A percentile compares a stretch with the other conserved stretches of the same genome.
phyloP scores from a whole-genome alignment of 2,113 vertebrate genomes.

The Oxygymnocypris stewartii region DNA sequence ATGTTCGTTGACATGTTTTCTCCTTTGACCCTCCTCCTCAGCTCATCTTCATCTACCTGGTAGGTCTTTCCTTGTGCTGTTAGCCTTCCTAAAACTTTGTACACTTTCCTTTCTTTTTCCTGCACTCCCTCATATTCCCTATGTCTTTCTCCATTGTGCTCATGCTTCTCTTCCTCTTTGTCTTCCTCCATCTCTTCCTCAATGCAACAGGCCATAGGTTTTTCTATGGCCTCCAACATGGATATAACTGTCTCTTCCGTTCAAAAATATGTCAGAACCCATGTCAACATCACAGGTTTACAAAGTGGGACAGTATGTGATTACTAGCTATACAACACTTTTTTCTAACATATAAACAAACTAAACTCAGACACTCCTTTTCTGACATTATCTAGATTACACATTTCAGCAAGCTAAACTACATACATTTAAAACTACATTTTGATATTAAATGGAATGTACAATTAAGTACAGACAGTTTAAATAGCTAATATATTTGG shows the following conservation, averaged over 20 bases:
- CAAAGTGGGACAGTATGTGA: not conserved
- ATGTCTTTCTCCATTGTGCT: not conserved
- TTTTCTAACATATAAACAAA: not conserved
- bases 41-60: slow-evolving; percentile 3
- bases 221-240: slow-evolving; percentile 11
- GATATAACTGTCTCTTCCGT: not conserved
- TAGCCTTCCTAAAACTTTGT: slow-evolving; percentile 24
- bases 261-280: slow-evolving; percentile 11
- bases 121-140: not conserved
- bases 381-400: too few relatives aligned
- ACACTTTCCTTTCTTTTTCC: not conserved
- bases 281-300: not conserved
- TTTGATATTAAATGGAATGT: too few relatives aligned
- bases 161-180: slow-evolving; percentile 6
- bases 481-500: too few relatives aligned
- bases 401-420: too few relatives aligned
- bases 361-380: too few relatives aligned
- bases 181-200: slow-evolving; percentile 7
- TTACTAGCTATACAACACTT: not conserved
- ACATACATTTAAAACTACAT: too few relatives aligned
- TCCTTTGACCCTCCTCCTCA: slow-evolving; percentile 17
- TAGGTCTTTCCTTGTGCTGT: slow-evolving; percentile 10
- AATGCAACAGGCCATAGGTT: slow-evolving; percentile 2
- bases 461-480: too few relatives aligned
- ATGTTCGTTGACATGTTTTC: slow-evolving; percentile 24